Evolutionary conservation across 2,113 vertebrate genomes (phyloP).

Genomic region (Sphaerodactylus townsendi): DNA sequence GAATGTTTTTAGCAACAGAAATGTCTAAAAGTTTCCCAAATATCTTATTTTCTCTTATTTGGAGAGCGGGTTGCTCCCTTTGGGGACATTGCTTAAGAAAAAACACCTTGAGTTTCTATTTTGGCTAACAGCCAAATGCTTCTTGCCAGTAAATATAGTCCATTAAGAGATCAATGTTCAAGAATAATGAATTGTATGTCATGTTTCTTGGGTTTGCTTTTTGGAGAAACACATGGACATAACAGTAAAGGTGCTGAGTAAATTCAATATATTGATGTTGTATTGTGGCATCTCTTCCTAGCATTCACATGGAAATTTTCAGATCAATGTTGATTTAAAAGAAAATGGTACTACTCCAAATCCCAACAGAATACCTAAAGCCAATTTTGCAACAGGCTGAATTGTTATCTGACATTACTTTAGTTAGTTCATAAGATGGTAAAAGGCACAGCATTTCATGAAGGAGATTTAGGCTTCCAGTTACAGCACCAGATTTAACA

Average conservation of each 20-base stretch:
- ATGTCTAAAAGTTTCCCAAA: neutral
- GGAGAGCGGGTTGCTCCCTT: neutral
- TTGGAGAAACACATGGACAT: constrained; percentile 17
- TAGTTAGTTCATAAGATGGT: neutral
- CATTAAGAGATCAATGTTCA: constrained; percentile 31
- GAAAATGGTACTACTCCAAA: constrained; percentile 1
- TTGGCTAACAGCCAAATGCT: neutral
- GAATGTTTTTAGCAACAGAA: neutral
- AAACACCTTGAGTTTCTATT: constrained; percentile 8
- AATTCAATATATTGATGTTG: neutral
- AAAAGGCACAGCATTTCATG: too few relatives aligned
- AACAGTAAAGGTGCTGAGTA: neutral
- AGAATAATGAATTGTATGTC: neutral
- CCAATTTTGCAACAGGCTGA: neutral
- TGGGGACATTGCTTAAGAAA: neutral
- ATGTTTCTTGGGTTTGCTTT: constrained; percentile 29
- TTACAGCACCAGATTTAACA: too few relatives aligned
- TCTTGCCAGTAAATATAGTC: constrained; percentile 23
- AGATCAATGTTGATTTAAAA: neutral
- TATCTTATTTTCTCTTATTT: rapidly evolving
- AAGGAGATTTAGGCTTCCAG: too few relatives aligned
- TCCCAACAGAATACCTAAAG: neutral
- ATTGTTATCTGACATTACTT: neutral
- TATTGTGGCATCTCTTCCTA: constrained; percentile 4
- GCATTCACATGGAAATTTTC: neutral